A percentile compares a stretch with the other conserved stretches of the same genome.
phyloP scores from a whole-genome alignment of 2,797 vertebrate species.

The Gastrophryne carolinensis region DNA sequence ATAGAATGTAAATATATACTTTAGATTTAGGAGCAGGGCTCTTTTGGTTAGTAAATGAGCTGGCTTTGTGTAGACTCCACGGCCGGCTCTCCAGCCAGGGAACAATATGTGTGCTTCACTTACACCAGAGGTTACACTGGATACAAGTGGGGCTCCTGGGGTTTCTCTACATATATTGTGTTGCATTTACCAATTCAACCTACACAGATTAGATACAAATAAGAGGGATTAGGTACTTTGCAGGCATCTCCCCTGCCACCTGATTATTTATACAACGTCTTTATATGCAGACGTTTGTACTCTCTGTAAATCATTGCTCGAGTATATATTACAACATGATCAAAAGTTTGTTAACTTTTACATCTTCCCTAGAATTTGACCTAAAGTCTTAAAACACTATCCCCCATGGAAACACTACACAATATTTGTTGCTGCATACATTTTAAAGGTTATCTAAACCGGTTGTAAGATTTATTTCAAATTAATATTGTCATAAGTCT shows the following conservation, averaged over 20 bases:
- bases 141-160: constrained; percentile 16
- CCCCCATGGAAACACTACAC: no score
- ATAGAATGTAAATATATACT: background rate
- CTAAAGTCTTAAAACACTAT: no score
- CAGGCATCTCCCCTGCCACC: constrained; percentile 4
- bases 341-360: background rate
- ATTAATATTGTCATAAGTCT: no score
- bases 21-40: background rate
- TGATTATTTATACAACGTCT: constrained; percentile 7
- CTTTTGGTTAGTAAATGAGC: constrained; percentile 25
- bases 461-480: no score
- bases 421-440: no score
- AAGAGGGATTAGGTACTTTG: constrained; percentile 34
- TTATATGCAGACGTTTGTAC: constrained; percentile 2
- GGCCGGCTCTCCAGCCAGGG: background rate
- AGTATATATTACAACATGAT: background rate
- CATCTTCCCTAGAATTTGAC: no score
- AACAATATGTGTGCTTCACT: constrained; percentile 31
- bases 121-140: constrained; percentile 22
- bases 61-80: constrained; percentile 7
- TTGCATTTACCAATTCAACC: constrained; percentile 9
- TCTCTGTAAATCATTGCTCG: constrained; percentile 1
- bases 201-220: constrained; percentile 46
- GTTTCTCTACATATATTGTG: constrained; percentile 6
- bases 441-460: no score